These are phyloP conservation scores for Scleropages formosus DNA, from an alignment of 2,797 vertebrate genomes.

Conservation along the genomic window DNA sequence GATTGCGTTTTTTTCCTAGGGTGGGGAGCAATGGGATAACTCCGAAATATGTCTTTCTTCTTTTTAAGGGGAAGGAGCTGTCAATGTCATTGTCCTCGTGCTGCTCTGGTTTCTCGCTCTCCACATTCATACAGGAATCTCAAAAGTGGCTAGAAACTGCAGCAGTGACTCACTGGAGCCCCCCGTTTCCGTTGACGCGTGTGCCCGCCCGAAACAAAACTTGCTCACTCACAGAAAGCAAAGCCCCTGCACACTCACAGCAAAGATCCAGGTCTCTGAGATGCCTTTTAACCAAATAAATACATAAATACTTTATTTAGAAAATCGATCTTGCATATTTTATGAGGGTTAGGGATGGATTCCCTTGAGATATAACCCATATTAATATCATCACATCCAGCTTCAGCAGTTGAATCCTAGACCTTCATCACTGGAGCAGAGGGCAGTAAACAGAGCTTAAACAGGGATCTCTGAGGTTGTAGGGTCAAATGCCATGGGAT, in stretches of 20 bases:
- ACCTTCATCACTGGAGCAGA: not conserved
- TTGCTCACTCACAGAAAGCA: not conserved
- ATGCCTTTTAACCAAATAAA: slow-evolving; percentile 63
- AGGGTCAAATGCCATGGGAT: not conserved
- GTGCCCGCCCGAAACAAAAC: not conserved
- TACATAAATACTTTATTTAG: slow-evolving; percentile 69
- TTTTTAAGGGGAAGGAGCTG: not conserved
- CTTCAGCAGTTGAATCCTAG: not conserved
- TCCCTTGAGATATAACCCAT: slow-evolving; percentile 48
- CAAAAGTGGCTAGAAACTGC: not conserved
- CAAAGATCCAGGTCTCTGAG: slow-evolving; percentile 45
- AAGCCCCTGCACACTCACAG: not conserved
- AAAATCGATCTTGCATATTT: slow-evolving; percentile 68
- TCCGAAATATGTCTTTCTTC: not conserved
- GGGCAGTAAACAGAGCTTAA: not conserved
- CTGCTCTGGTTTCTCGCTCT: not conserved
- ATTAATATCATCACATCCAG: slow-evolving; percentile 14
- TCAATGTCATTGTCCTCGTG: not conserved
- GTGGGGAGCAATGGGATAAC: not conserved
- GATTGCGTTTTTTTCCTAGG: too few relatives aligned
- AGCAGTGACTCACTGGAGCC: not conserved
- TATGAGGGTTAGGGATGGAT: slow-evolving; percentile 59
- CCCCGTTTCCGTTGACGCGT: not conserved
- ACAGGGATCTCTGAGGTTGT: too few relatives aligned
- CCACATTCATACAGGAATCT: not conserved